A percentile compares a stretch with the other conserved stretches of the same genome.
Conservation (phyloP, 2,888 invertebrate genomes). For the Sclerodermus sp. region DNA sequence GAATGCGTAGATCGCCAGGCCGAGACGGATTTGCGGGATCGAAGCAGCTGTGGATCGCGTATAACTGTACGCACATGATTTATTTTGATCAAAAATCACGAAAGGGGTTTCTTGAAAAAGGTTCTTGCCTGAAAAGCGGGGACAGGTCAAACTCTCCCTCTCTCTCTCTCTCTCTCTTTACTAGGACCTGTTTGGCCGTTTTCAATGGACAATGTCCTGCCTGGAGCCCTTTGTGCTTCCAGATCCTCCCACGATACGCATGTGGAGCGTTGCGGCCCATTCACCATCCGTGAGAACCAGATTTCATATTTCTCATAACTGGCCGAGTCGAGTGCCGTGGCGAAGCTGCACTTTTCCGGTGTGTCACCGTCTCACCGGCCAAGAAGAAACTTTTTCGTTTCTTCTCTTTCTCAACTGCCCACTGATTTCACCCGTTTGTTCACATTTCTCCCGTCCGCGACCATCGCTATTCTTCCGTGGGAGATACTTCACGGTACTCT, state of each 20-base stretch:
- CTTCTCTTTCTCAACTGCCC: conserved; percentile 20
- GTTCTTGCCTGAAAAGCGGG: conserved; percentile 23
- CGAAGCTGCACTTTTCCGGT: conserved; percentile 14
- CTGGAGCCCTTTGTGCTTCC: conserved; percentile 45
- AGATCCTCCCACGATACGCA: conserved; percentile 62
- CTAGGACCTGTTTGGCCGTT: conserved; percentile 37
- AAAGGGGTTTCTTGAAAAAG: conserved; percentile 51
- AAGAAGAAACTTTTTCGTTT: background rate
- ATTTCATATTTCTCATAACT: conserved; percentile 58
- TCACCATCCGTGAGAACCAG: conserved; percentile 57
- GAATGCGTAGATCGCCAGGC: no score
- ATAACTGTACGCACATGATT: conserved; percentile 54
- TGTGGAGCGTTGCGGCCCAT: conserved; percentile 53
- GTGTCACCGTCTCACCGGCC: no score
- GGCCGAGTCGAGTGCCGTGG: conserved; percentile 27
- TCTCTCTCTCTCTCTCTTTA: conserved; percentile 13
- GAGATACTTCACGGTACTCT: no score
- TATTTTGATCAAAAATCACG: conserved; percentile 54
- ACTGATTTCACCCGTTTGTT: conserved; percentile 35
- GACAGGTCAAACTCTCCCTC: conserved; percentile 51
- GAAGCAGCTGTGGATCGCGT: conserved; percentile 30
- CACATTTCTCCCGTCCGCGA: background rate
- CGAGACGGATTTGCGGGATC: no score
- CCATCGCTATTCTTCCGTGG: no score
- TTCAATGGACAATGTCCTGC: conserved; percentile 56